A percentile compares a stretch with the other conserved stretches of the same genome.
These are phyloP conservation scores for Euphonia xanthogaster DNA, from an alignment of 2,797 vertebrate genomes.

Conservation along the genomic window DNA sequence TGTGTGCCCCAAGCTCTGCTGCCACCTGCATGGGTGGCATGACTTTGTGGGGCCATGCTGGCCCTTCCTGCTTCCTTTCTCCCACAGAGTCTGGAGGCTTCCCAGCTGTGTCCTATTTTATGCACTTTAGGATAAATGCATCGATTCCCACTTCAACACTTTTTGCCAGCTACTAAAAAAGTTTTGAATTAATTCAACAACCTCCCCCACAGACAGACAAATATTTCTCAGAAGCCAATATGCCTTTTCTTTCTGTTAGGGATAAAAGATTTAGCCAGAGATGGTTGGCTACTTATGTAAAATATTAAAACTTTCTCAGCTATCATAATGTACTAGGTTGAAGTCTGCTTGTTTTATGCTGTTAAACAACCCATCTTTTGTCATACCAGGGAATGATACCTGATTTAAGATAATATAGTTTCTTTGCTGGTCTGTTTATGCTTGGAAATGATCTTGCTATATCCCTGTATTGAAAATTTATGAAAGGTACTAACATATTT, in stretches of 20 bases:
- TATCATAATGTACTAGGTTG: background rate
- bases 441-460: slow-evolving; percentile 50
- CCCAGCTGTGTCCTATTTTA: background rate
- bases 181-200: background rate
- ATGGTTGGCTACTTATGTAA: background rate
- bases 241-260: background rate
- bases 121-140: background rate
- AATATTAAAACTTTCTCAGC: background rate
- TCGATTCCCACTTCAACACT: background rate
- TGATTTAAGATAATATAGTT: slow-evolving; percentile 44
- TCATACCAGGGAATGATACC: background rate
- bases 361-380: slow-evolving; percentile 26
- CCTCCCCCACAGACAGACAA: background rate
- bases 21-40: fast-evolving
- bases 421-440: slow-evolving; percentile 34
- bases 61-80: background rate
- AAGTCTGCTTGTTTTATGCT: slow-evolving; percentile 13
- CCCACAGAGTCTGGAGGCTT: background rate
- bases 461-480: slow-evolving; percentile 41
- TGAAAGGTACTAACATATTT: slow-evolving; percentile 32
- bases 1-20: background rate
- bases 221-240: background rate
- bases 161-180: background rate
- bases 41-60: fast-evolving
- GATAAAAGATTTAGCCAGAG: background rate